phyloP scores from a whole-genome alignment of 2,797 vertebrate species.

The Anniella stebbinsi region DNA sequence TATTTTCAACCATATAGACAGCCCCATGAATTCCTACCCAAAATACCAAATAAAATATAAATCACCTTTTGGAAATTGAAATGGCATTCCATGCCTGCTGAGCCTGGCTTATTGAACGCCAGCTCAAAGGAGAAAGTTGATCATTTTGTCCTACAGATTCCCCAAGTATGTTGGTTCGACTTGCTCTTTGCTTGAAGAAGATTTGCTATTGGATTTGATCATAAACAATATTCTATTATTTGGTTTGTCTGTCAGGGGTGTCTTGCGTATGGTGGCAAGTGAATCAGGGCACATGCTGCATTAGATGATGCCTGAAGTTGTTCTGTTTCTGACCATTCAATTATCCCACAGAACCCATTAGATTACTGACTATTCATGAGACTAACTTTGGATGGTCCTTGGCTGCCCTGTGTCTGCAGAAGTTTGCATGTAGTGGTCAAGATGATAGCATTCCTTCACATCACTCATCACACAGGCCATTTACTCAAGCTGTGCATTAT shows the following conservation, averaged over 20 bases:
- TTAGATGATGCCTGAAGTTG: neutral
- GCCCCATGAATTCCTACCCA: no score
- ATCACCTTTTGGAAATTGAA: neutral
- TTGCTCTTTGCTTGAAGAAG: neutral
- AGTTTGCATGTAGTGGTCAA: neutral
- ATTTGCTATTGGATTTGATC: neutral
- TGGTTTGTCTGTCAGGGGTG: neutral
- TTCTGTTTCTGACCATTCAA: neutral
- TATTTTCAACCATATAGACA: no score
- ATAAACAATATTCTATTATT: neutral
- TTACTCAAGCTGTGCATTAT: neutral
- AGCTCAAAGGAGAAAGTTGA: neutral
- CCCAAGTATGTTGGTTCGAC: neutral
- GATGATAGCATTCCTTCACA: conserved; percentile 12
- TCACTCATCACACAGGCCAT: conserved; percentile 32
- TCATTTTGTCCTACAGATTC: neutral
- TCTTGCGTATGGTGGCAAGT: neutral
- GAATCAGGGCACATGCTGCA: neutral
- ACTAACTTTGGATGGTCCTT: conserved; percentile 1
- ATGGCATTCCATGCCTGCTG: neutral
- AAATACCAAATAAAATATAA: neutral
- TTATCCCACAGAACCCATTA: neutral
- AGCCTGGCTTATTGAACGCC: neutral
- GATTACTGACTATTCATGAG: neutral
- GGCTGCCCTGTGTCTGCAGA: neutral